Conservation (phyloP, 2,888 invertebrate genomes). For the Aphrophora alni region DNA sequence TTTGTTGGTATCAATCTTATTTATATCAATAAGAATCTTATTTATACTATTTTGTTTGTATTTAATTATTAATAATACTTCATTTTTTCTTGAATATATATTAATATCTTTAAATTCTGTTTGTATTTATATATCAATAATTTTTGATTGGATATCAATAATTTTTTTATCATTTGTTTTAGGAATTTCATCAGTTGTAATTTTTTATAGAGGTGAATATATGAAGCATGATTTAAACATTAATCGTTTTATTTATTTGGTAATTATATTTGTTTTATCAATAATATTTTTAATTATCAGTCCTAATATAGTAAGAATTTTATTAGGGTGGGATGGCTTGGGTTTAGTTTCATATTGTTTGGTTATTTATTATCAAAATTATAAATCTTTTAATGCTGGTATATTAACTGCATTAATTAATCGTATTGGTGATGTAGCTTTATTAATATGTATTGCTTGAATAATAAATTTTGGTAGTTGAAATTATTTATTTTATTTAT, state of each 20-base stretch:
- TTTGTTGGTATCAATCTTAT: background rate
- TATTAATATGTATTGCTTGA: background rate
- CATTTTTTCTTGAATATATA: background rate
- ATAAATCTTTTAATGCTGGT: slow-evolving; percentile 71
- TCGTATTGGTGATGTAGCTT: slow-evolving; percentile 68
- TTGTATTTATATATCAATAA: slow-evolving; percentile 58
- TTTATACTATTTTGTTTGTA: too few relatives aligned
- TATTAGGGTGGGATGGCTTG: slow-evolving; percentile 76
- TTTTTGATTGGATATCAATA: slow-evolving; percentile 70
- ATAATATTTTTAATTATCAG: slow-evolving; percentile 73
- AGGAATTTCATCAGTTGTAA: slow-evolving; percentile 70
- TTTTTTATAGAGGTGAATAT: slow-evolving; percentile 70
- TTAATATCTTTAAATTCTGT: background rate
- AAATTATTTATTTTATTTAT: background rate
- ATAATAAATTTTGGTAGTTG: background rate
- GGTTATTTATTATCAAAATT: slow-evolving; percentile 74
- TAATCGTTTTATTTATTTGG: slow-evolving; percentile 69
- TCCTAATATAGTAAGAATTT: slow-evolving; percentile 72
- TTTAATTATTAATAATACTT: background rate
- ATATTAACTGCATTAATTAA: slow-evolving; percentile 75
- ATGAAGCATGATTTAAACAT: slow-evolving; percentile 65
- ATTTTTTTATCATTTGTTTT: slow-evolving; percentile 69
- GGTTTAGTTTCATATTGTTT: slow-evolving; percentile 76
- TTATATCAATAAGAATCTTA: too few relatives aligned
- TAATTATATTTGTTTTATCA: slow-evolving; percentile 70